Conservation (phyloP, 1,140 invertebrate species). For the Venustaconcha ellipsiformis region DNA sequence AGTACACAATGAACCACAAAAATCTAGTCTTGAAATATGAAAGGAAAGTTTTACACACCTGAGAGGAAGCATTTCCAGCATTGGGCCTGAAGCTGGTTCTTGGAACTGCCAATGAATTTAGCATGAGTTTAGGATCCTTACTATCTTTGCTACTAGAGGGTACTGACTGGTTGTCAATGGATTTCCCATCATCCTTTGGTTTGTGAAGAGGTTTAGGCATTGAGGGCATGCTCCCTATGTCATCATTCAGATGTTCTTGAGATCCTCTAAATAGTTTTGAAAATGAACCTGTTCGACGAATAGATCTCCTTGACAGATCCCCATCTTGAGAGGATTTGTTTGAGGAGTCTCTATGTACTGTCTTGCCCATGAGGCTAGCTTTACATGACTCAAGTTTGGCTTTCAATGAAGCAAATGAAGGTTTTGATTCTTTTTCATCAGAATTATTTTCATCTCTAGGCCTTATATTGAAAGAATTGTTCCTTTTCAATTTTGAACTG, state of each 20-base stretch:
- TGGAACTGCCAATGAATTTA: slow-evolving; percentile 42
- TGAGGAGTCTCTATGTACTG: slow-evolving; percentile 27
- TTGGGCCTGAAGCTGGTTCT: slow-evolving; percentile 48
- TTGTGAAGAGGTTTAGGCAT: too few species aligned
- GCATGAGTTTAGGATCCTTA: slow-evolving; percentile 41
- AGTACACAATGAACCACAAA: too few species aligned
- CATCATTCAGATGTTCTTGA: too few species aligned
- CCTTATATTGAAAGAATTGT: slow-evolving; percentile 42
- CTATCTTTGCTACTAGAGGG: slow-evolving; percentile 5
- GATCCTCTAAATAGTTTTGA: slow-evolving; percentile 30
- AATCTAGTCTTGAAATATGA: too few species aligned
- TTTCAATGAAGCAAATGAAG: slow-evolving; percentile 57
- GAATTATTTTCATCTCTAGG: slow-evolving; percentile 21
- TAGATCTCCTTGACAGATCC: slow-evolving; percentile 32
- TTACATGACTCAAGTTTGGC: slow-evolving; percentile 61
- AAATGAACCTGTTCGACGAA: slow-evolving; percentile 53
- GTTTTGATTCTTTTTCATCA: slow-evolving; percentile 21
- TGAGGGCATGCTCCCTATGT: too few species aligned
- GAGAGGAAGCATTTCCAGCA: slow-evolving; percentile 30
- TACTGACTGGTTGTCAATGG: too few species aligned
- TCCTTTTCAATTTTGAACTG: slow-evolving; percentile 34
- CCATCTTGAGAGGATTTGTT: slow-evolving; percentile 17
- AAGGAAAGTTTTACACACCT: slow-evolving; percentile 29
- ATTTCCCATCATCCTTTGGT: too few species aligned
- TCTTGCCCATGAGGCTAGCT: slow-evolving; percentile 51